Base-by-base conservation (phyloP, 2,113 vertebrate genomes). In the Laticauda colubrina region DNA sequence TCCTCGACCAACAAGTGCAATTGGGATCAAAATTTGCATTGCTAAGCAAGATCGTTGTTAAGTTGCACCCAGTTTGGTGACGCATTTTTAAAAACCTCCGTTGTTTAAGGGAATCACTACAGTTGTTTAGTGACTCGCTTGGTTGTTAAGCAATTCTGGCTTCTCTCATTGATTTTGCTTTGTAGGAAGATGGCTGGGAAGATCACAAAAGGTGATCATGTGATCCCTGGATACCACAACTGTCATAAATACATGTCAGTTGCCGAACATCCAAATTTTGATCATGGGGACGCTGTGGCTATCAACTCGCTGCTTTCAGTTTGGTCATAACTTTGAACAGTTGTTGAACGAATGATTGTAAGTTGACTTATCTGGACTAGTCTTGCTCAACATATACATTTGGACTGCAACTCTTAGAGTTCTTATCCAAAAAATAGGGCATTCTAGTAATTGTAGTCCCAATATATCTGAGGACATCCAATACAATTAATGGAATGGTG, bases 51-150 rank as follows among this genome's bases (percentile, higher is more conserved):
- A 10, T 3, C 3, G 1, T 61, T 9, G 57, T 24, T 61, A 26
- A 26, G 59, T 26, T 11, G 24, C 24, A 61, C 24, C 24, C 9
- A 11, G 24, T 61, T 26, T 11, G 59, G 11, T 29, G 26, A 64
- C 3, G 1, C 26, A 29, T 61, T 4, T 12, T 29, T 12, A 51
- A 51, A 12, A 57, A 12, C 3, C 3, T 4, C 10, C 0, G 1
- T 12, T 64, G 26, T 51, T 64, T 64, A 64, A 64, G 26, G 0
- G 26, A 64, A 64, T 12, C 3, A 29, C 3, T 61, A 24, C 59
- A 11, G 24, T 10, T 26, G 26, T 61, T 61, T 1, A 61, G 57
- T 10, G 57, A 61, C 9, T 24, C 0, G 0, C 23, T 10, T 11
- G 59, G 23, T 61, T 26, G 24, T 61, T 26, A 26, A 26, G 24